These are phyloP conservation scores for Labroides dimidiatus DNA, from an alignment of 2,797 vertebrate genomes.

Conservation along the genomic window DNA sequence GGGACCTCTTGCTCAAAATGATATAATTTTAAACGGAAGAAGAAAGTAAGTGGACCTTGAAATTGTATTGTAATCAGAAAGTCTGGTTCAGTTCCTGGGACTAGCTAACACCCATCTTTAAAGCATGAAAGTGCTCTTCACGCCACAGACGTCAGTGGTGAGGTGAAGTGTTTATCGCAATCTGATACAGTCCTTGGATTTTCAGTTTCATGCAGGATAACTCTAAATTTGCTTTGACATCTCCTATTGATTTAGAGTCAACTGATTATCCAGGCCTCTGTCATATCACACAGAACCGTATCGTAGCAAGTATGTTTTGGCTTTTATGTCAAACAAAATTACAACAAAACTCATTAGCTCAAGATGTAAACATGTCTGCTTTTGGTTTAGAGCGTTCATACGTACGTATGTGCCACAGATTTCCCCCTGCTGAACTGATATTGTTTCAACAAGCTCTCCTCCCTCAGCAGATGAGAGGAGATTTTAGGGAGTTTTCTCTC, in stretches of 20 bases:
- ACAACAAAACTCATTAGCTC: constrained; percentile 60
- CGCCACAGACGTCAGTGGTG: constrained; percentile 45
- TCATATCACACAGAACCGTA: constrained; percentile 39
- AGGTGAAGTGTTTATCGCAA: constrained; percentile 63
- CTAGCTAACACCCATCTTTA: constrained; percentile 17
- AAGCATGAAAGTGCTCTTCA: constrained; percentile 18
- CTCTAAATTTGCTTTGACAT: constrained; percentile 65
- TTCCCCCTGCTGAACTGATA: constrained; percentile 49
- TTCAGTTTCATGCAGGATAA: constrained; percentile 54
- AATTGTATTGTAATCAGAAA: constrained; percentile 11
- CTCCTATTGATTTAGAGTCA: constrained; percentile 65
- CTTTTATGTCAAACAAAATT: constrained; percentile 68
- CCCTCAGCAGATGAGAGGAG: constrained; percentile 60
- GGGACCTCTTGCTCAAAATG: background rate
- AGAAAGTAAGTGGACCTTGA: background rate
- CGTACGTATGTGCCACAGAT: constrained; percentile 46
- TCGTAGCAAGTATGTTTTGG: constrained; percentile 44
- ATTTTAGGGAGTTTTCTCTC: constrained; percentile 78
- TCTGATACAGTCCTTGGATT: constrained; percentile 49
- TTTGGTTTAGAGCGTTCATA: constrained; percentile 48
- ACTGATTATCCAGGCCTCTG: constrained; percentile 57
- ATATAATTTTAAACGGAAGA: background rate
- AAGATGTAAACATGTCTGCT: constrained; percentile 61
- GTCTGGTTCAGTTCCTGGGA: constrained; percentile 22
- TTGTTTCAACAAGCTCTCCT: constrained; percentile 72